These are phyloP conservation scores for Enteromius argenteus DNA, from an alignment of 2,797 vertebrate genomes.

Conservation along the genomic window DNA sequence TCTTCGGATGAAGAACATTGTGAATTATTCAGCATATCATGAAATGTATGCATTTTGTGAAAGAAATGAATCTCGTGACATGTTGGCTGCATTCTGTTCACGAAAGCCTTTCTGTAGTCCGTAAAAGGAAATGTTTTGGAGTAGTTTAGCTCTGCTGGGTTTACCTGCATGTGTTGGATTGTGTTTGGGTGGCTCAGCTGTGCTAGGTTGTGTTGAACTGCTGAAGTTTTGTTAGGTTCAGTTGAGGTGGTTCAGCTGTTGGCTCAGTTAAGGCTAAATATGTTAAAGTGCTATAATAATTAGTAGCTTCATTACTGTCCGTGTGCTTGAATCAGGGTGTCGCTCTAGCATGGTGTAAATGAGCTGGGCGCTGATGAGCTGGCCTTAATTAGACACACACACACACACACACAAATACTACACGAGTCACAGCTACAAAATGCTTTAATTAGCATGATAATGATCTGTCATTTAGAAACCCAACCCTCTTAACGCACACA, in stretches of 20 bases:
- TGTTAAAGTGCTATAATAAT: slow-evolving; percentile 40
- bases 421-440: slow-evolving; percentile 42
- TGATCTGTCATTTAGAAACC: slow-evolving; percentile 52
- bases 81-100: not conserved
- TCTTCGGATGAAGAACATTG: not conserved
- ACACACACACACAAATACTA: slow-evolving; percentile 19
- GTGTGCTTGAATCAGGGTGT: slow-evolving; percentile 38
- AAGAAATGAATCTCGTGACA: not conserved
- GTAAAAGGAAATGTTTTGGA: not conserved
- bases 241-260: slow-evolving; percentile 33
- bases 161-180: not conserved
- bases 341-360: slow-evolving; percentile 23
- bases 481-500: slow-evolving; percentile 33
- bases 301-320: slow-evolving; percentile 47
- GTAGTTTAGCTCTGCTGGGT: not conserved
- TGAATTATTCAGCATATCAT: not conserved
- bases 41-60: not conserved
- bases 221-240: slow-evolving; percentile 73
- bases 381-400: slow-evolving; percentile 34
- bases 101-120: not conserved
- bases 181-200: slow-evolving; percentile 5
- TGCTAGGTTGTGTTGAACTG: slow-evolving; percentile 26
- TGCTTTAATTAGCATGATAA: slow-evolving; percentile 58
- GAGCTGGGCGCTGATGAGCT: slow-evolving; percentile 30
- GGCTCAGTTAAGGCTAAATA: slow-evolving; percentile 45